Base-by-base conservation (phyloP, 2,797 vertebrate species). In the Cynopterus sphinx region DNA sequence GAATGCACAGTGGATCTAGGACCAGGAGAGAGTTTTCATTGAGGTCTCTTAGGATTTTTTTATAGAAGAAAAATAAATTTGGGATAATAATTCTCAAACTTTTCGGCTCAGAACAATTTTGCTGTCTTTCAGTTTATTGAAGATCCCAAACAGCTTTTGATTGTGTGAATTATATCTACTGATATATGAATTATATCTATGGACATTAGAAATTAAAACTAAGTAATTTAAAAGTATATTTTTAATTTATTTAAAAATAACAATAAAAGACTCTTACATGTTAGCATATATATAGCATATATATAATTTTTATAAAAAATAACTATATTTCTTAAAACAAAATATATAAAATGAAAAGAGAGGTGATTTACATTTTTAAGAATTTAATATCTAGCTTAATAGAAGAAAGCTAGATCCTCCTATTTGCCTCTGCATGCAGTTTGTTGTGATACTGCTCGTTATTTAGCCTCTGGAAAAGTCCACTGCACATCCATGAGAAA, bases 231-330 rank as follows among this genome's bases (percentile, higher is more conserved):
- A 89, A 90, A 81, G 46, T 13, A 61, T 51, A 22, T 79, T 67
- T 43, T 51, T 86, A 68, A 86, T 31, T 91, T 92, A 86, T 41
- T 86, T 87, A 21, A 90, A 94, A 84, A 67, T 55, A 59, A 51
- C 4, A 88, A 43, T 77, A 71, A n/a, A 65, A 87, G 68, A 43
- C 24, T 41, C 3, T 65, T 87, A 81, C 1, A 13, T 24, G 12
- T 57, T 87, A 82, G 61, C 26, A 10, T 46, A 61, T 73, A 73
- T 63, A 65, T 87, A 82, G 61, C 26, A 10, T 46, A 61, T 73
- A 81, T 63, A 65, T 46, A 9, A 46, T 74, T 65, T 78, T 90
- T 94, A 49, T 75, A 3, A 73, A 94, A 90, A 83, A 53, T 39
- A 92, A 68, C 26, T 68, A 17, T 21, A 10, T 61, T 57, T 85